phyloP scores from a whole-genome alignment of 1,140 invertebrate genomes.

The Heliconius himera region DNA sequence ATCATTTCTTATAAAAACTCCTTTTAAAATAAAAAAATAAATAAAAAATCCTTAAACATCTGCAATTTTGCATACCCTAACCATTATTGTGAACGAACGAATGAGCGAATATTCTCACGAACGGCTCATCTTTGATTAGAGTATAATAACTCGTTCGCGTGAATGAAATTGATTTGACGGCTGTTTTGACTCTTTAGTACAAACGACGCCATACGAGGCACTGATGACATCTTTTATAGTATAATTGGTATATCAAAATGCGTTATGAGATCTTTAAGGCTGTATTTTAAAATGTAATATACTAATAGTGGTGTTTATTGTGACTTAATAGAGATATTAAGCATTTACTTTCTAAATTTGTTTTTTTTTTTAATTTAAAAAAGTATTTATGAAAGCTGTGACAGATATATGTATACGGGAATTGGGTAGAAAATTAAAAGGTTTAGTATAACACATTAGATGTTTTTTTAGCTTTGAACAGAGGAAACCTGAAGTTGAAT shows the following conservation, averaged over 20 bases:
- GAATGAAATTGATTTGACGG: conserved; percentile 78
- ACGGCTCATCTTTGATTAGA: conserved; percentile 71
- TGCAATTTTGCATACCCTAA: conserved; percentile 44
- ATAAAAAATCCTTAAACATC: background rate
- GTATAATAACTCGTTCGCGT: conserved; percentile 76
- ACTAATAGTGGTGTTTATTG: conserved; percentile 20
- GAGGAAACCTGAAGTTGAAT: too few relatives aligned
- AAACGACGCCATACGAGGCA: conserved; percentile 36
- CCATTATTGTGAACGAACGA: conserved; percentile 54
- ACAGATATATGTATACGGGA: too few relatives aligned
- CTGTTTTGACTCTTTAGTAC: conserved; percentile 61
- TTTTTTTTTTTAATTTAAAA: background rate
- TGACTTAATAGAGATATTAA: conserved; percentile 10
- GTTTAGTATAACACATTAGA: too few relatives aligned
- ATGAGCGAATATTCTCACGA: conserved; percentile 67
- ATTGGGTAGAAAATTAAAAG: too few relatives aligned
- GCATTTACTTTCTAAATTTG: background rate
- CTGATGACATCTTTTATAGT: conserved; percentile 49
- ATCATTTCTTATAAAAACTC: too few relatives aligned
- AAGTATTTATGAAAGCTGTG: too few relatives aligned
- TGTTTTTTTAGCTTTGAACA: too few relatives aligned
- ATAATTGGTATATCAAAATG: conserved; percentile 48
- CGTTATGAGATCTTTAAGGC: conserved; percentile 4
- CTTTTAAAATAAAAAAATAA: background rate
- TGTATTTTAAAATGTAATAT: conserved; percentile 9